Evolutionary conservation across 2,113 vertebrate genomes (phyloP), one percentile per base, ranked within the genome.

Genomic region (Gobius niger): DNA sequence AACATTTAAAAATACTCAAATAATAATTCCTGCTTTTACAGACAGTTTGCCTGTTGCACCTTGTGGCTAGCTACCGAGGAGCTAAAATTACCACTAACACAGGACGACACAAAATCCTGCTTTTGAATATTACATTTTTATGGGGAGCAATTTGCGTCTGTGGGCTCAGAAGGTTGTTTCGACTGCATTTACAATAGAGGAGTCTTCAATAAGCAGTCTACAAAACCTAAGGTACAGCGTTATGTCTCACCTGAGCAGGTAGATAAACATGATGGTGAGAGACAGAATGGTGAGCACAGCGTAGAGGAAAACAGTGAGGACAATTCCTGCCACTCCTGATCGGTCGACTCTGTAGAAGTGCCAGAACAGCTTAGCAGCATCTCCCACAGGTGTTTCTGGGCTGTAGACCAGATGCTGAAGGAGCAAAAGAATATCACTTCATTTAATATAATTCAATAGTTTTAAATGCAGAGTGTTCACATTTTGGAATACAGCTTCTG

Each of bases 321-420:
- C 44, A 64, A 89, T 83, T 14, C 96, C 96, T 0, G 91, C 89
- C 59, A 92, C 68, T 11, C 94, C 95, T 0, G 95, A 94, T 66
- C 92, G 89, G 14, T 90, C 89, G 7, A 69, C 88, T 78, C 91
- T 90, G 65, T 90, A 74, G 75, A 98, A 98, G 63, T 92, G 90
- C 96, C 97, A 97, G 83, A 95, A 96, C 34, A 98, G 93, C 68
- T 98, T 98, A 18, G 95, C 94, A 47, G 93, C 95, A 13, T 99
- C 98, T 7, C 94, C 96, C 57, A 93, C 87, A 9, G 96, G 94
- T 51, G 83, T 80, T 8, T 95, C 94, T 7, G 88, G 83, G n/a
- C 83, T 91, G 78, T 91, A 92, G 42, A 82, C 68, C 63, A 98
- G 90, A 68, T 80, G 80, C 96, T 98, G 88, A 56, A 59, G 64